phyloP scores from a whole-genome alignment of 2,113 vertebrate genomes.

The Catharus minimus region DNA sequence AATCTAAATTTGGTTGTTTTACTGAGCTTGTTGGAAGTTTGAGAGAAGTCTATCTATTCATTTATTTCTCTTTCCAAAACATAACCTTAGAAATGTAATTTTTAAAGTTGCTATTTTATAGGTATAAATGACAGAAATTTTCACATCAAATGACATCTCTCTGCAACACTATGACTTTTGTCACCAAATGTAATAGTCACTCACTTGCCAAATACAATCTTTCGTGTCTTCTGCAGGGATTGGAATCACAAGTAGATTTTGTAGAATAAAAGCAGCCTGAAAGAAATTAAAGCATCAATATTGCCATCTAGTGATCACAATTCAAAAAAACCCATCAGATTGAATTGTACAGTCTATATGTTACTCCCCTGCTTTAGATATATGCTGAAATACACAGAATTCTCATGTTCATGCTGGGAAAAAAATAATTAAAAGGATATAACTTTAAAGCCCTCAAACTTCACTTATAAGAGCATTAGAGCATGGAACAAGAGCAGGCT shows the following conservation, averaged over 20 bases:
- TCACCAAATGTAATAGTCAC: slow-evolving; percentile 45
- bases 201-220: slow-evolving; percentile 89
- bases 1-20: not conserved
- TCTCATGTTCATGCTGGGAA: not conserved
- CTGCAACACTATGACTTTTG: not conserved
- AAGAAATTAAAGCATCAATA: slow-evolving; percentile 74
- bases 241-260: slow-evolving; percentile 94
- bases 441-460: not conserved
- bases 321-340: not conserved
- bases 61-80: not conserved
- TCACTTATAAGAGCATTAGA: not conserved
- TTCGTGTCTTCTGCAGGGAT: slow-evolving; percentile 84
- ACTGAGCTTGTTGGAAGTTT: not conserved
- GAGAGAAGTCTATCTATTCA: not conserved
- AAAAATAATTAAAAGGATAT: not conserved
- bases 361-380: not conserved
- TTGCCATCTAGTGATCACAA: slow-evolving; percentile 78
- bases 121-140: not conserved
- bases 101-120: not conserved
- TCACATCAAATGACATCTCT: not conserved
- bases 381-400: not conserved
- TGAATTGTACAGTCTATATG: not conserved
- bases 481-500: not conserved
- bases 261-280: slow-evolving; percentile 94
- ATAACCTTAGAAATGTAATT: not conserved